Percentiles rank a stretch among this genome's conserved stretches.
phyloP scores from a whole-genome alignment of 2,888 invertebrate species.

The Diarsia mendica region DNA sequence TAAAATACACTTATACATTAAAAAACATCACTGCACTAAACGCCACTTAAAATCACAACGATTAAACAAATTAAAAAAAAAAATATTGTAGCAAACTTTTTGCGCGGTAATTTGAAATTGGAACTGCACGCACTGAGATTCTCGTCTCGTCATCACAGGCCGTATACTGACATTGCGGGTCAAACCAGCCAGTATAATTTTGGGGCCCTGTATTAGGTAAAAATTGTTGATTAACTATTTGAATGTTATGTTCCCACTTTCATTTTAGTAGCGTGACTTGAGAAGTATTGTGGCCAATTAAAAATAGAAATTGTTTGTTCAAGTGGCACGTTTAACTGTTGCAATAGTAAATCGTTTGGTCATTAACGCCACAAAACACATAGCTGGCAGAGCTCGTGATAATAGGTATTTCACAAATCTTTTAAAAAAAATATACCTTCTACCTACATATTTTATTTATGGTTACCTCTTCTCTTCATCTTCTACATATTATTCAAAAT shows the following conservation, averaged over 20 bases:
- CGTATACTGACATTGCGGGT: slow-evolving; percentile 16
- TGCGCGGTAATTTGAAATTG: slow-evolving; percentile 29
- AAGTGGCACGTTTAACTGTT: not conserved
- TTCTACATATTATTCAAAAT: not conserved
- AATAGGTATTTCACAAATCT: not conserved
- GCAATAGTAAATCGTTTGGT: not conserved
- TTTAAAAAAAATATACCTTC: not conserved
- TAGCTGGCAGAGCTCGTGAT: not conserved
- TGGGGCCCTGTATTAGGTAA: slow-evolving; percentile 30
- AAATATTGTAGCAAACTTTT: not conserved
- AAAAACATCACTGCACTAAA: slow-evolving; percentile 20
- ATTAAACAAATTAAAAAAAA: not conserved
- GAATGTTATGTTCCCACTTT: slow-evolving; percentile 17
- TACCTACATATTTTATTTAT: no score
- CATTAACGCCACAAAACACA: not conserved
- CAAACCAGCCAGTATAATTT: slow-evolving; percentile 23
- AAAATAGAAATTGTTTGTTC: slow-evolving; percentile 25
- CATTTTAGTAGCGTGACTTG: slow-evolving; percentile 30
- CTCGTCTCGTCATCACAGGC: slow-evolving; percentile 13
- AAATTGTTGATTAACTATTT: slow-evolving; percentile 30
- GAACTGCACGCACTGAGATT: slow-evolving; percentile 24
- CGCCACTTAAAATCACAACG: not conserved
- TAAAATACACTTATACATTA: slow-evolving; percentile 2
- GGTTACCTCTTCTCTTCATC: not conserved
- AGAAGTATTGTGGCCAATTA: slow-evolving; percentile 29